Conservation (phyloP, 2,888 invertebrate species). For the Steinernema hermaphroditum region DNA sequence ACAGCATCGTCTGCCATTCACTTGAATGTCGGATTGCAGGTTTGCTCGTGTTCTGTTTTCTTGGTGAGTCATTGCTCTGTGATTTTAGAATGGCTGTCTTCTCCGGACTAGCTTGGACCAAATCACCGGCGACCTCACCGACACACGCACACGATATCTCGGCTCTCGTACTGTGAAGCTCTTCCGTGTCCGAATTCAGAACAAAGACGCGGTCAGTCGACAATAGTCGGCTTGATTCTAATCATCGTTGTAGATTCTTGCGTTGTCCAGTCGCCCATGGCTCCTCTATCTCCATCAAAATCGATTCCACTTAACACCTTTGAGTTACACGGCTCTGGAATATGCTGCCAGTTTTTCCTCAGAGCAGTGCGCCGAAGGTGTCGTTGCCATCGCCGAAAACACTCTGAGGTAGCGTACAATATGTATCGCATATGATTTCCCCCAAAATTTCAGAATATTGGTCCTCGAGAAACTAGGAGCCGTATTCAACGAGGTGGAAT, state of each 20-base stretch:
- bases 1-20: conserved; percentile 57
- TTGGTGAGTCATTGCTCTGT: neutral
- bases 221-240: neutral
- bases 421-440: neutral
- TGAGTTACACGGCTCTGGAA: conserved; percentile 81
- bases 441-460: conserved; percentile 74
- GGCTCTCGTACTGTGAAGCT: conserved; percentile 93
- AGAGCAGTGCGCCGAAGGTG: conserved; percentile 98
- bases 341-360: conserved; percentile 91
- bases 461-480: conserved; percentile 96
- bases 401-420: conserved; percentile 75
- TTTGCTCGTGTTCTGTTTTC: conserved; percentile 41
- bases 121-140: conserved; percentile 91
- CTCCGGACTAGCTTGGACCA: conserved; percentile 90
- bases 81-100: conserved; percentile 82
- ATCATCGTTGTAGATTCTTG: conserved; percentile 74
- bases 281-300: conserved; percentile 97
- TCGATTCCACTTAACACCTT: conserved; percentile 71
- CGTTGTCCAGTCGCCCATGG: conserved; percentile 97
- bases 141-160: conserved; percentile 93
- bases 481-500: conserved; percentile 89
- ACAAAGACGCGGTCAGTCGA: conserved; percentile 81
- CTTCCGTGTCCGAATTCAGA: conserved; percentile 92
- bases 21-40: conserved; percentile 87
- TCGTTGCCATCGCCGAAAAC: conserved; percentile 97